These are phyloP conservation scores for Macropis europaea DNA, from an alignment of 2,888 invertebrate species.

Conservation along the genomic window DNA sequence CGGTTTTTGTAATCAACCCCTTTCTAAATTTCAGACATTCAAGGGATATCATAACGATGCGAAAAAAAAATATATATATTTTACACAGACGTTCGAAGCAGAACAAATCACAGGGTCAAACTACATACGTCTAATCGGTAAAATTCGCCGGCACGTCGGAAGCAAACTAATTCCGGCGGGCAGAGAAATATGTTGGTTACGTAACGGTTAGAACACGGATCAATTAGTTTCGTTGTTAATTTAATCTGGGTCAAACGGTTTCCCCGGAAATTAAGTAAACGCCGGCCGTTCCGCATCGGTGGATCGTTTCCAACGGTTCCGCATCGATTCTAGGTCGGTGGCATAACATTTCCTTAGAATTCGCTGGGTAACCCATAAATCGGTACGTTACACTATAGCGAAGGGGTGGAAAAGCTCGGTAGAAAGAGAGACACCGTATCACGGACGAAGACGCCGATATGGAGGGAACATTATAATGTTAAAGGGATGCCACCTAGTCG, in stretches of 20 bases:
- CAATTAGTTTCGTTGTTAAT: constrained; percentile 44
- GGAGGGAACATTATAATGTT: constrained; percentile 77
- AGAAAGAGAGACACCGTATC: constrained; percentile 30
- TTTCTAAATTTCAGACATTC: too few species aligned
- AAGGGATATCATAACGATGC: too few species aligned
- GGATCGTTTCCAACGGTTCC: constrained; percentile 70
- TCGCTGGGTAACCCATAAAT: constrained; percentile 71
- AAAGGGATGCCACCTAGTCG: constrained; percentile 76
- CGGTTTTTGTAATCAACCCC: too few species aligned
- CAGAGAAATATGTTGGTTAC: constrained; percentile 5
- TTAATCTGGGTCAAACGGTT: constrained; percentile 45
- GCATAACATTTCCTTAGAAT: constrained; percentile 77
- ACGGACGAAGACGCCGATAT: constrained; percentile 43
- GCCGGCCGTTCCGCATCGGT: constrained; percentile 29
- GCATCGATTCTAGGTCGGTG: constrained; percentile 73
- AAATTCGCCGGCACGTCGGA: constrained; percentile 10
- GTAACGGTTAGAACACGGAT: constrained; percentile 29
- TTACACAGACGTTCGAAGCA: too few species aligned
- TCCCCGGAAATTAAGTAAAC: constrained; percentile 33
- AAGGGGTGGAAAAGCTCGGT: constrained; percentile 56
- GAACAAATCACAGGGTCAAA: too few species aligned
- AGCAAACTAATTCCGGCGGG: constrained; percentile 17
- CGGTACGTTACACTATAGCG: constrained; percentile 71
- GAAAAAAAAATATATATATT: too few species aligned
- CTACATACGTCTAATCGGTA: neutral